Evolutionary conservation across 2,797 vertebrate genomes (phyloP).

Genomic region (Megaceryle alcyon): DNA sequence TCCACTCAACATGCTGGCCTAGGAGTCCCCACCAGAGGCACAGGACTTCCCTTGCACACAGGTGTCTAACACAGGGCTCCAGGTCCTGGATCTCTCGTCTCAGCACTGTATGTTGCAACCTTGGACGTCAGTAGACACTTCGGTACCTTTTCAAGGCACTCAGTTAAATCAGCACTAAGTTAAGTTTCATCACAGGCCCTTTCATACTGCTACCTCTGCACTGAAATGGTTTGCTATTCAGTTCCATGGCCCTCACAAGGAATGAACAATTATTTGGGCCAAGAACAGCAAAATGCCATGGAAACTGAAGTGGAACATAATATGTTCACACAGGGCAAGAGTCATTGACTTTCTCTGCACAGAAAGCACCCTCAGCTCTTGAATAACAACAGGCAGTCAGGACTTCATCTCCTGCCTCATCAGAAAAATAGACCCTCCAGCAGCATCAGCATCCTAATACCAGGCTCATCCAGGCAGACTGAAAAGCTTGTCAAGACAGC

Average conservation of each 20-base stretch:
- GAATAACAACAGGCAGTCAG: slow-evolving; percentile 8
- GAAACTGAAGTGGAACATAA: slow-evolving; percentile 5
- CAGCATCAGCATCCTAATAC: not conserved
- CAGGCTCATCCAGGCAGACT: not conserved
- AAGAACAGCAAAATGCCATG: slow-evolving; percentile 16
- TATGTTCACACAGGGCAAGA: not conserved
- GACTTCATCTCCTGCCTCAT: not conserved
- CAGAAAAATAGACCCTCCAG: slow-evolving; percentile 17
- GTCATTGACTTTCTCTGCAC: not conserved
- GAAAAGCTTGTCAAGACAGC: not conserved
- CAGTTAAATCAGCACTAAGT: not conserved
- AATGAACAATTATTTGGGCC: slow-evolving; percentile 6
- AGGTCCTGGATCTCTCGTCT: not conserved
- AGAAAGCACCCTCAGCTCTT: not conserved
- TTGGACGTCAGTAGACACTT: not conserved
- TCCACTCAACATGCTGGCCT: not conserved
- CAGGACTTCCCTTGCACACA: not conserved
- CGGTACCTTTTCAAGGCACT: not conserved
- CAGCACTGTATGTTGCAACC: not conserved
- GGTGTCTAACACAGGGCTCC: not conserved
- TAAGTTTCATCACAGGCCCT: not conserved
- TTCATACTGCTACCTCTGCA: rapidly evolving
- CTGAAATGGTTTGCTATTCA: not conserved
- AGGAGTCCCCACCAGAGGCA: not conserved
- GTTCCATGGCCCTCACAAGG: not conserved